These are phyloP conservation scores for Sebastes reedi DNA, from an alignment of 2,797 vertebrate genomes.

Conservation along the genomic window DNA sequence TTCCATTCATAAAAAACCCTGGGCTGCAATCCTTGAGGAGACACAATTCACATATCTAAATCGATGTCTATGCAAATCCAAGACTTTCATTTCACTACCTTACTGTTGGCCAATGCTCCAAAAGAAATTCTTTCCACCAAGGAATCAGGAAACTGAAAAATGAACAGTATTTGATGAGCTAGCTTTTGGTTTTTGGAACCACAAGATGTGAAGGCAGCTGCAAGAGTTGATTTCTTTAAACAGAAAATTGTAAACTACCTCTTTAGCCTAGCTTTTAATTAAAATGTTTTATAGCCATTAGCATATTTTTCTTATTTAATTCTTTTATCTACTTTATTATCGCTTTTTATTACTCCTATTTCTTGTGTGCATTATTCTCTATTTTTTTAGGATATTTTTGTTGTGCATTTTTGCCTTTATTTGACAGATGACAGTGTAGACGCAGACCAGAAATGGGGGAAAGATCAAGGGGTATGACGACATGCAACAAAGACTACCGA, in stretches of 20 bases:
- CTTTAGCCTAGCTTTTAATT: neutral
- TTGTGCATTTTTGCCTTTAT: neutral
- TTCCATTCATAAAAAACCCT: neutral
- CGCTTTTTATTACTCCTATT: neutral
- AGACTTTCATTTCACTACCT: neutral
- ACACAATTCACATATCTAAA: constrained; percentile 9
- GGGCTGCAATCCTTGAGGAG: neutral
- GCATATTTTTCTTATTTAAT: neutral
- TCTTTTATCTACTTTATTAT: neutral
- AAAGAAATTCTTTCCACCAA: constrained; percentile 9
- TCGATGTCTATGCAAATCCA: constrained; percentile 15
- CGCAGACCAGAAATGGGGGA: neutral
- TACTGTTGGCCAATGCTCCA: neutral
- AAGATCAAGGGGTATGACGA: neutral
- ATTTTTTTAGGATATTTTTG: neutral
- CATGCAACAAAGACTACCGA: neutral
- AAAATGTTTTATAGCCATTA: neutral
- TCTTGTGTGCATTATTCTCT: neutral
- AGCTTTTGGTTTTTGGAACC: neutral
- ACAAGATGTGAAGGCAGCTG: neutral
- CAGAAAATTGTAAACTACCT: neutral
- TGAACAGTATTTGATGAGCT: neutral
- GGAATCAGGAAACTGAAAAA: constrained; percentile 25
- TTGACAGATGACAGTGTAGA: neutral
- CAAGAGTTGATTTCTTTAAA: neutral